Evolutionary conservation across 2,797 vertebrate species (phyloP).

Genomic region (Nasua narica): DNA sequence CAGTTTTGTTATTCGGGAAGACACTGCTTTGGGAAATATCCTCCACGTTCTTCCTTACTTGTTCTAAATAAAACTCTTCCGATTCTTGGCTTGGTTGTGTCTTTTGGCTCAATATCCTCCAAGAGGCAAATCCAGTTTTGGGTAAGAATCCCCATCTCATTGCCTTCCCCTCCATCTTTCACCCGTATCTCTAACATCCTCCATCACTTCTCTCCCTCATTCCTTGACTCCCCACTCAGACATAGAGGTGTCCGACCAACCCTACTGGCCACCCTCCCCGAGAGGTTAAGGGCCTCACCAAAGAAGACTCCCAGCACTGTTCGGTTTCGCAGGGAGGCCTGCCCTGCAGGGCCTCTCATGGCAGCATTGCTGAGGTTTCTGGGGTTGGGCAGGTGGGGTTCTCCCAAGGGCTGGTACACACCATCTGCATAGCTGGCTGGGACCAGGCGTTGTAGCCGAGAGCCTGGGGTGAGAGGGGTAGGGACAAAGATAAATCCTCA

Average conservation of each 20-base stretch:
- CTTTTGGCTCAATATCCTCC: not conserved
- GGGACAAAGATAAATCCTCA: not conserved
- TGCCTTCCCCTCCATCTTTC: not conserved
- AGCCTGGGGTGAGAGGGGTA: constrained; percentile 81
- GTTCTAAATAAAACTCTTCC: not conserved
- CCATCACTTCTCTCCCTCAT: not conserved
- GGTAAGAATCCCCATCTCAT: not conserved
- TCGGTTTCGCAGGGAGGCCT: constrained; percentile 86
- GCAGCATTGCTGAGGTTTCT: constrained; percentile 86
- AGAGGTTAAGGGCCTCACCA: constrained; percentile 80
- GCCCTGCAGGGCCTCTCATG: constrained; percentile 85
- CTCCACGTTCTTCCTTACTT: not conserved
- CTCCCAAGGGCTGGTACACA: constrained; percentile 87
- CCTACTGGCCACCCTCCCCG: not conserved
- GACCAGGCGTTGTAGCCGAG: constrained; percentile 87
- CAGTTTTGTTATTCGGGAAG: not conserved
- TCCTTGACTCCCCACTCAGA: not conserved
- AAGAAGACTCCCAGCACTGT: constrained; percentile 94
- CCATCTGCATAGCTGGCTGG: constrained; percentile 92
- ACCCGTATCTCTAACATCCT: not conserved
- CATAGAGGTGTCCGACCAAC: not conserved
- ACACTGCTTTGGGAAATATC: not conserved
- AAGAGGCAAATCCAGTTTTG: not conserved
- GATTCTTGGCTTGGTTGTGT: not conserved
- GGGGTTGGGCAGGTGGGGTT: constrained; percentile 90